Base-by-base conservation (phyloP, 1,140 invertebrate species). In the Drosophila nasuta region DNA sequence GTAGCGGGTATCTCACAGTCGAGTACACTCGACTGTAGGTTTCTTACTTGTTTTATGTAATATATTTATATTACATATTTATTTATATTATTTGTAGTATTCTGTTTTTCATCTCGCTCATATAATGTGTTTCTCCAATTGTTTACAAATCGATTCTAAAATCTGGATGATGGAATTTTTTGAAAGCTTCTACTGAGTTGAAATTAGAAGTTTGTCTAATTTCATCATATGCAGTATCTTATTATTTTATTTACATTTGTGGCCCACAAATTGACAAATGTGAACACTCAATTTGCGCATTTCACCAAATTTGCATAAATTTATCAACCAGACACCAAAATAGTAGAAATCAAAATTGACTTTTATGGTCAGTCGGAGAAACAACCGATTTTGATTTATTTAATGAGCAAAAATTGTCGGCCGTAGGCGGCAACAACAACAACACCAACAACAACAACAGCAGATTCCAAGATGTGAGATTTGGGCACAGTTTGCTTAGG, bases 231-330 rank as follows among this genome's bases (percentile, higher is more conserved):
- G 35, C 10, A 38, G 10, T 3, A 33, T 49, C 33, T 49, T 20
- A 1, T 41, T 30, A 38, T 17, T 38, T 20, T 33, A 20, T 52
- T 5, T 10, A 69, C 13, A 56, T 74, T 57, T 8, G 20, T 79
- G 73, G 56, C 56, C 60, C 15, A 73, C 64, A 81, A 81, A 70
- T 82, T 75, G 82, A 79, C 65, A 77, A 72, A 15, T 15, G 28
- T 30, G 33, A 52, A 35, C 33, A 63, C 68, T 67, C 51, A 57
- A 49, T 63, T 82, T 68, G 72, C 52, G 65, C 83, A 77, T 87
- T 88, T 88, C 83, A 66, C 33, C 69, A 81, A 54, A 88, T 87
- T 88, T 88, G 77, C 82, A 88, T 88, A 83, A 88, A 87, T 88
- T 88, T 43, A 69, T 75, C 67, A 74, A 65, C 64, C 45, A 46